Base-by-base conservation (phyloP, 2,113 vertebrate species). In the Rhea americana region DNA sequence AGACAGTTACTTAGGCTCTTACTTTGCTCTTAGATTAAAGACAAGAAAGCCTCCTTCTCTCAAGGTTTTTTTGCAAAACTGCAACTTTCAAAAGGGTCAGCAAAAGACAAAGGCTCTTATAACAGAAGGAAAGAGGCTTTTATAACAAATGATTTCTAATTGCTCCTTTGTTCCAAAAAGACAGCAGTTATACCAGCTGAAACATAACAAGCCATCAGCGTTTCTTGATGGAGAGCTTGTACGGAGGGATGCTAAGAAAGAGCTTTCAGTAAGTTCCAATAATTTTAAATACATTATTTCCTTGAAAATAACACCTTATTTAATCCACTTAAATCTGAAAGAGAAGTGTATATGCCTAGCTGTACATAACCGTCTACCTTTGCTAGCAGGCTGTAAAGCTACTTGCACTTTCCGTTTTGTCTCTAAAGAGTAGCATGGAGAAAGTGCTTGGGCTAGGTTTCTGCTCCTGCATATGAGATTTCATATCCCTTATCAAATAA, bases 121-220 rank as follows among this genome's bases (percentile, higher is more conserved):
- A 98, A 97, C 97, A 98, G 98, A 98, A 98, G 98, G 97, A 98
- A 98, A 97, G 94, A 98, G 98, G 98, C 98, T 99, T 99, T 99
- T 98, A 98, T 97, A 97, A 98, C 97, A 99, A 99, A 99, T 99
- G 95, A 99, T 98, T 98, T 99, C 98, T 99, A 99, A 99, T 99
- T 99, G 98, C 95, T 97, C 97, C 98, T 99, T 99, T 99, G 98
- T 99, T 99, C 98, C 97, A 96, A 56, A 96, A 96, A 89, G 94
- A 97, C 97, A 96, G 98, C 97, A 97, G 96, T 98, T 98, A 98
- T 96, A 98, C 98, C 96, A 94, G 94, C 97, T 93, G 96, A 93
- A 97, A 98, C 93, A 95, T 96, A 97, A 96, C 96, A 98, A 98
- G 97, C 92, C 80, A 93, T 96, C 94, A 95, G 93, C 97, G 95